These are phyloP conservation scores for Pogonomyrmex barbatus DNA, from an alignment of 1,140 invertebrate genomes.

Conservation along the genomic window DNA sequence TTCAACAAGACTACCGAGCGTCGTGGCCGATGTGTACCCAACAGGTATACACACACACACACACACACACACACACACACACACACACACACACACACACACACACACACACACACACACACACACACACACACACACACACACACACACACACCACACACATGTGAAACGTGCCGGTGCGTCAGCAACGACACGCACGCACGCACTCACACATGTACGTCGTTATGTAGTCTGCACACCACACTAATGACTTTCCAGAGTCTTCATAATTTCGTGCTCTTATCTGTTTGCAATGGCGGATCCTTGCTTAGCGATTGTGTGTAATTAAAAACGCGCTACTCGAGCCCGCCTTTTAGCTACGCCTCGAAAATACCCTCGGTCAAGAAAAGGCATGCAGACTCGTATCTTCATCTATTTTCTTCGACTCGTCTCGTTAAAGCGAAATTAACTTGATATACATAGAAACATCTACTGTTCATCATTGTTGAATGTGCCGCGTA, in stretches of 20 bases:
- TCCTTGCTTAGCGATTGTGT: constrained; percentile 58
- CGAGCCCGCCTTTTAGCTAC: background rate
- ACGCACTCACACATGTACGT: background rate
- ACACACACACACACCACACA: too few relatives aligned
- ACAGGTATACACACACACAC: background rate
- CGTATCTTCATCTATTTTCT: constrained; percentile 19
- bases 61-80: too few relatives aligned
- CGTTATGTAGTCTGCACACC: constrained; percentile 12
- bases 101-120: too few relatives aligned
- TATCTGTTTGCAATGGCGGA: constrained; percentile 72
- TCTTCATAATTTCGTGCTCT: constrained; percentile 68
- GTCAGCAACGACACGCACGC: constrained; percentile 24
- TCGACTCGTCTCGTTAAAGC: constrained; percentile 20
- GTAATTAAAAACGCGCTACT: constrained; percentile 65
- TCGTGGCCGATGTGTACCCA: constrained; percentile 25
- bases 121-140: too few relatives aligned
- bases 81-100: too few relatives aligned
- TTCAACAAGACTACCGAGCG: constrained; percentile 48
- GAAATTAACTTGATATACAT: constrained; percentile 19
- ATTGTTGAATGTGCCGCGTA: background rate
- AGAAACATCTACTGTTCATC: background rate
- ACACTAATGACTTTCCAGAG: constrained; percentile 44
- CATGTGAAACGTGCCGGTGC: constrained; percentile 18
- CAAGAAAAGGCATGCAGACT: background rate
- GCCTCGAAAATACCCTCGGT: constrained; percentile 10